Evolutionary conservation across 2,113 vertebrate species (phyloP).

Genomic region (Oophaga pumilio): DNA sequence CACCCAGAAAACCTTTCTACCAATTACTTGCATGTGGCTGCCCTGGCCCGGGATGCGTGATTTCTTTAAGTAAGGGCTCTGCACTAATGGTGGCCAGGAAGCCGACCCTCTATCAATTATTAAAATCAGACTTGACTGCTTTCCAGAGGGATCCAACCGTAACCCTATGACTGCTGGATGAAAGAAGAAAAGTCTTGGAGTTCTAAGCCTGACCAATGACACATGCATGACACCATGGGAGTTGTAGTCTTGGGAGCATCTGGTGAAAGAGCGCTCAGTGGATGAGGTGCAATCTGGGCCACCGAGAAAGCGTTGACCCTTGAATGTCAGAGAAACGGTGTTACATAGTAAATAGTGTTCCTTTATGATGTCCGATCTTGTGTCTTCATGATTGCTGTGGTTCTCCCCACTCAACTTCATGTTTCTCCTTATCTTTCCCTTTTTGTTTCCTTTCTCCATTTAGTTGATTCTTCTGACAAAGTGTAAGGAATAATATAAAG

Average conservation of each 20-base stretch:
- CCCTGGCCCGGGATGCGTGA: conserved; percentile 2
- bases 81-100: conserved; percentile 41
- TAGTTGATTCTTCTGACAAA: too few relatives aligned
- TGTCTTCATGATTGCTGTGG: too few relatives aligned
- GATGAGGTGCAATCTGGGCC: too few relatives aligned
- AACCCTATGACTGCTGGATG: conserved; percentile 1
- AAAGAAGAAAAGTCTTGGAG: background rate
- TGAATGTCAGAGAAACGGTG: too few relatives aligned
- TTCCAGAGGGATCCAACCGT: background rate
- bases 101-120: conserved; percentile 38
- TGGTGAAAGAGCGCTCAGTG: too few relatives aligned
- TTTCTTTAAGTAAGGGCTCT: conserved; percentile 28
- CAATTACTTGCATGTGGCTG: conserved; percentile 50
- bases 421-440: too few relatives aligned
- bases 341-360: too few relatives aligned
- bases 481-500: too few relatives aligned
- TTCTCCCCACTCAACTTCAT: too few relatives aligned
- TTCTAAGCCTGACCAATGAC: background rate
- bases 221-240: background rate
- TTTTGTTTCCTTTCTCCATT: too few relatives aligned
- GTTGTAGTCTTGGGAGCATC: background rate
- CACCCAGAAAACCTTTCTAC: conserved; percentile 34
- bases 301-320: too few relatives aligned
- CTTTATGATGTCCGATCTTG: too few relatives aligned
- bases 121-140: conserved; percentile 28